Conservation (phyloP, 2,797 vertebrate species). For the Labeo calbasu region DNA sequence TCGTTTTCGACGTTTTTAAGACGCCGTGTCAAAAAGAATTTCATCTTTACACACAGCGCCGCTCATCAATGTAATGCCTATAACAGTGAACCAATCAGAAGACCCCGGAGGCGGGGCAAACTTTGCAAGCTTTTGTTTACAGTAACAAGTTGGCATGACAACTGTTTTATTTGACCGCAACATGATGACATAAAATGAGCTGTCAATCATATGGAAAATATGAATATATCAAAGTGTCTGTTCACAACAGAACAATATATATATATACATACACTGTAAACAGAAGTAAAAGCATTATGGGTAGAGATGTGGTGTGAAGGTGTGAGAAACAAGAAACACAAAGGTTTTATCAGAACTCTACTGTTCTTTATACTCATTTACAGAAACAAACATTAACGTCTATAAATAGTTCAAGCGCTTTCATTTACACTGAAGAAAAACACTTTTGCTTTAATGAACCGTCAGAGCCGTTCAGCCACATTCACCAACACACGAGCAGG, state of each 20-base stretch:
- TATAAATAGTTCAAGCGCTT: constrained; percentile 8
- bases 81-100: too few relatives aligned
- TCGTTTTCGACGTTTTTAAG: too few relatives aligned
- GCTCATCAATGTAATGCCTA: too few relatives aligned
- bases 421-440: neutral
- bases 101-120: too few relatives aligned
- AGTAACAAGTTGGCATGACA: too few relatives aligned
- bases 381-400: constrained; percentile 1
- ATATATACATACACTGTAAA: neutral
- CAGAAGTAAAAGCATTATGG: neutral
- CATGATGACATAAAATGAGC: neutral
- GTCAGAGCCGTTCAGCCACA: neutral
- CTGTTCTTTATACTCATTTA: neutral
- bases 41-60: too few relatives aligned
- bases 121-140: too few relatives aligned
- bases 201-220: neutral
- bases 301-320: neutral
- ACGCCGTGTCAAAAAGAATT: too few relatives aligned
- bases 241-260: too few relatives aligned
- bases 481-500: neutral
- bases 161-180: too few relatives aligned
- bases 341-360: neutral
- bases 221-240: too few relatives aligned
- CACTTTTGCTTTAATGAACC: neutral
- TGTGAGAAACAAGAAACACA: neutral